These are phyloP conservation scores for Exaiptasia diaphana DNA, from an alignment of 64 coral and sea anemone species.

Conservation along the genomic window DNA sequence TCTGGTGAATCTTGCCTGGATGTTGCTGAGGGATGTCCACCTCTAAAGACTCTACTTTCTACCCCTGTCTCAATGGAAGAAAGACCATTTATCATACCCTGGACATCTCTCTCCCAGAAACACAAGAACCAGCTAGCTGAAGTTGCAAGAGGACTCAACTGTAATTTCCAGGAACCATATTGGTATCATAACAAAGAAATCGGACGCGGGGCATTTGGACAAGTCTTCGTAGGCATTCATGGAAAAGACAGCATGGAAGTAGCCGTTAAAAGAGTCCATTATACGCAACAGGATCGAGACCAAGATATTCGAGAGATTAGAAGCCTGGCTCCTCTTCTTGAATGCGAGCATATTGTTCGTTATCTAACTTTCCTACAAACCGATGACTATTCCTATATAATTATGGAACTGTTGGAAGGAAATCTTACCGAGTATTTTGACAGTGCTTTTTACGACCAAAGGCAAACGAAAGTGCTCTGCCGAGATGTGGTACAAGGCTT, in stretches of 20 bases:
- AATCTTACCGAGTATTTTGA: conserved; percentile 6
- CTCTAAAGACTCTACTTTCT: not conserved
- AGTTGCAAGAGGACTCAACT: conserved; percentile 1
- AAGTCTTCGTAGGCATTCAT: not conserved
- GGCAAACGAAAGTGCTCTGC: conserved; percentile 10
- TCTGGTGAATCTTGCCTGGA: not conserved
- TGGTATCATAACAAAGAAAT: not conserved
- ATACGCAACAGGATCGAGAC: not conserved
- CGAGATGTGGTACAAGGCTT: conserved; percentile 51
- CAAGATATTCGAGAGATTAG: not conserved
- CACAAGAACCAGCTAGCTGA: not conserved
- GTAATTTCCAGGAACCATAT: not conserved
- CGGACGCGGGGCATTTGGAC: not conserved
- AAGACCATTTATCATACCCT: not conserved
- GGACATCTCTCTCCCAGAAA: not conserved
- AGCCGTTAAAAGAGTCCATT: not conserved
- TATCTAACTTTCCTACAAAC: conserved; percentile 10
- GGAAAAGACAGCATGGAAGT: not conserved
- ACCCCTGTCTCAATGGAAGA: no score
- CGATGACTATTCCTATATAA: no score
- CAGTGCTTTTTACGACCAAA: not conserved
- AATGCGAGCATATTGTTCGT: no score
- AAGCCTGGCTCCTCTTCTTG: not conserved
- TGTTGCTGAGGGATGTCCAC: not conserved
- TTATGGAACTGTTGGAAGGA: conserved; percentile 39